Conservation (phyloP, 2,888 invertebrate genomes). For the Andricus quercusramuli region DNA sequence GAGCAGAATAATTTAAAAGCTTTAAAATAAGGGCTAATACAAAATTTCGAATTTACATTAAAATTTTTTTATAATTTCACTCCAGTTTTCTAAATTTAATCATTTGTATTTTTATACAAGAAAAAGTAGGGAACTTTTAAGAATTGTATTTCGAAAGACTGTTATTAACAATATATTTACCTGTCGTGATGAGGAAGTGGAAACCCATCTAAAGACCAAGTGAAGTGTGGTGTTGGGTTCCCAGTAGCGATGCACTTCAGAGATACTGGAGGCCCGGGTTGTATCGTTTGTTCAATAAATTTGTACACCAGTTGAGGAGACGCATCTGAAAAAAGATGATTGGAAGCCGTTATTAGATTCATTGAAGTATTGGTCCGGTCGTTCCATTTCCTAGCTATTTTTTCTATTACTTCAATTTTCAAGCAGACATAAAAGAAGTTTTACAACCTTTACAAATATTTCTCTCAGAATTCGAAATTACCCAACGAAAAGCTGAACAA, state of each 20-base stretch:
- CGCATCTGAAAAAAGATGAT: conserved; percentile 82
- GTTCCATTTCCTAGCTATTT: background rate
- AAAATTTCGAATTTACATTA: too few species aligned
- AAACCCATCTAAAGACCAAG: conserved; percentile 94
- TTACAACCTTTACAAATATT: background rate
- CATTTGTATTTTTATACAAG: too few species aligned
- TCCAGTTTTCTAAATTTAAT: too few species aligned
- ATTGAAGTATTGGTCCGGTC: too few species aligned
- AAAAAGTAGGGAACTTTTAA: background rate
- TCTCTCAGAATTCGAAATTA: too few species aligned
- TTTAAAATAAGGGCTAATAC: too few species aligned
- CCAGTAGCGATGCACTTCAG: conserved; percentile 97
- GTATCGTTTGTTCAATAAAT: conserved; percentile 95
- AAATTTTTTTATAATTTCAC: too few species aligned
- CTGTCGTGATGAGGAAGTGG: conserved; percentile 88
- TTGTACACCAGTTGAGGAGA: conserved; percentile 93
- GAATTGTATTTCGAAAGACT: too few species aligned
- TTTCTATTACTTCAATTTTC: background rate
- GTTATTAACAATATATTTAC: conserved; percentile 71
- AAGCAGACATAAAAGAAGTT: background rate
- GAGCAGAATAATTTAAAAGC: too few species aligned
- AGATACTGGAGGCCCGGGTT: conserved; percentile 94
- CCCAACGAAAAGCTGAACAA: too few species aligned
- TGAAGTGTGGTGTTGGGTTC: conserved; percentile 94
- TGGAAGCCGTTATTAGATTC: background rate